Conservation (phyloP, 2,113 vertebrate genomes). For the Phodopus roborovskii region DNA sequence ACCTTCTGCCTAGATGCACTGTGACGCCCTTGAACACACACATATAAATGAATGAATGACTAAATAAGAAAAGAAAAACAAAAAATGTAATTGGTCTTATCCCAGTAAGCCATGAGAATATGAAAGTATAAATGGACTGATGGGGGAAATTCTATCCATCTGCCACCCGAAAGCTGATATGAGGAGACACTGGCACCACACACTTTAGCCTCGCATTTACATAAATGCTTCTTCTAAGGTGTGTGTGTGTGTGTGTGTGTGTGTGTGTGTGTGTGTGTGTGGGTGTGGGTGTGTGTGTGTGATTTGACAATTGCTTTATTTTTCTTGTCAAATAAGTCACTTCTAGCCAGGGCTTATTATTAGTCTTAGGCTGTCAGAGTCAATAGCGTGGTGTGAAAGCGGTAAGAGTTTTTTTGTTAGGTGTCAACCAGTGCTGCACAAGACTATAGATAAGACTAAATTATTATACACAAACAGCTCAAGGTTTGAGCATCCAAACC, state of each 20-base stretch:
- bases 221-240: conserved; percentile 7
- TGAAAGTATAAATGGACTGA: conserved; percentile 16
- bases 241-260: neutral
- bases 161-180: neutral
- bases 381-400: conserved; percentile 67
- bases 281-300: neutral
- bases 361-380: conserved; percentile 61
- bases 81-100: neutral
- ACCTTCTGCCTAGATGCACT: neutral
- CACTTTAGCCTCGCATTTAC: neutral
- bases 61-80: neutral
- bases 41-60: neutral
- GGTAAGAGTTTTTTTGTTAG: conserved; percentile 68
- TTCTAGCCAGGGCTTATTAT: conserved; percentile 74
- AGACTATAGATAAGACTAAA: conserved; percentile 67
- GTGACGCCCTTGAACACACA: neutral
- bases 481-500: conserved; percentile 12
- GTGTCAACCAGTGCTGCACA: conserved; percentile 69
- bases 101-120: neutral
- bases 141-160: neutral
- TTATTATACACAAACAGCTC: conserved; percentile 71
- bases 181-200: neutral
- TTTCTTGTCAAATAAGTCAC: conserved; percentile 72
- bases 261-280: neutral
- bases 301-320: conserved; percentile 61